These are phyloP conservation scores for Otis tarda DNA, from an alignment of 2,113 vertebrate species.

Conservation along the genomic window DNA sequence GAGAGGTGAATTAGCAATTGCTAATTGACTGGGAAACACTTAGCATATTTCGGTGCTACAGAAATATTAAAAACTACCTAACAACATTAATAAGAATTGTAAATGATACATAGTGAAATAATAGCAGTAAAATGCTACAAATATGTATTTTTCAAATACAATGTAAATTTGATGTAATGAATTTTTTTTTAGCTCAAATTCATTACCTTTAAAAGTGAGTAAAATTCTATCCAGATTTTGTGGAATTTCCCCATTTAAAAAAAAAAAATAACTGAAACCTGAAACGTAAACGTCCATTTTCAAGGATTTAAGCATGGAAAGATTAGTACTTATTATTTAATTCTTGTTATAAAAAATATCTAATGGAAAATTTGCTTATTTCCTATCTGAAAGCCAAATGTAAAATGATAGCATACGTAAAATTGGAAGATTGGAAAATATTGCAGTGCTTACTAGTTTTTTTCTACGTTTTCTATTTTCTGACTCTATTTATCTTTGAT, in stretches of 20 bases:
- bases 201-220: background rate
- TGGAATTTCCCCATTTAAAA: fast-evolving
- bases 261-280: background rate
- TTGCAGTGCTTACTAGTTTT: background rate
- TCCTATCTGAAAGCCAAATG: background rate
- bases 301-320: background rate
- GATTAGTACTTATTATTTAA: background rate
- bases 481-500: background rate
- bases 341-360: background rate
- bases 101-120: background rate
- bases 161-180: background rate
- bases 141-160: background rate
- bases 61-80: background rate
- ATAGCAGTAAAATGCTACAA: background rate
- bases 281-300: background rate
- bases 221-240: background rate
- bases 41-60: background rate
- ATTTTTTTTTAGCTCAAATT: background rate
- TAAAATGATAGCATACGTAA: background rate
- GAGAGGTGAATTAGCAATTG: background rate
- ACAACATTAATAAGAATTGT: background rate
- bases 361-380: background rate
- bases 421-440: background rate
- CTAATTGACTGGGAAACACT: background rate
- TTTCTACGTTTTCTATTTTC: background rate